A percentile compares a stretch with the other conserved stretches of the same genome.
Conservation (phyloP, 2,797 vertebrate species). For the Vespertilio murinus region DNA sequence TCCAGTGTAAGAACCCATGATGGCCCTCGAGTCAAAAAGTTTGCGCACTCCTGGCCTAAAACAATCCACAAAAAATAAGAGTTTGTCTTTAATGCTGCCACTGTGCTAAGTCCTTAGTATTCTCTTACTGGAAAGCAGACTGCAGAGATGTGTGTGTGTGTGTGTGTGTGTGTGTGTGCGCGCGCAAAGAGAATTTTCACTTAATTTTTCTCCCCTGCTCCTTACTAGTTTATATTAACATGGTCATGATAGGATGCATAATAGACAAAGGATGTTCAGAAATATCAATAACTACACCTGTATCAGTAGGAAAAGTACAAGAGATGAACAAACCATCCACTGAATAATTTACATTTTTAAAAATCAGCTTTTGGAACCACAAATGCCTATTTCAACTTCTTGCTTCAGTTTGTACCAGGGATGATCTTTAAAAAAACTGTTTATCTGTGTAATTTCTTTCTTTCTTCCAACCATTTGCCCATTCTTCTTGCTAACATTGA, state of each 20-base stretch:
- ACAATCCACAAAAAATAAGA: neutral
- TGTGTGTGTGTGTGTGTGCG: neutral
- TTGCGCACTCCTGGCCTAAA: too few relatives aligned
- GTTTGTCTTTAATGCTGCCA: neutral
- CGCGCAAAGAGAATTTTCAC: neutral
- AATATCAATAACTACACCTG: neutral
- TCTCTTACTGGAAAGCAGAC: neutral
- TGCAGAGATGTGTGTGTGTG: neutral
- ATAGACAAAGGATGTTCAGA: neutral
- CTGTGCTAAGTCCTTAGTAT: neutral
- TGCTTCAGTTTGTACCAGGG: neutral
- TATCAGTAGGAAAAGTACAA: neutral
- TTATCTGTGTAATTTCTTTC: neutral
- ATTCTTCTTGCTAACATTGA: conserved; percentile 29
- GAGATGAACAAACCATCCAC: neutral
- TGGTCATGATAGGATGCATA: neutral
- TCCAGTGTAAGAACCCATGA: too few relatives aligned
- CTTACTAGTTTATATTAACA: neutral
- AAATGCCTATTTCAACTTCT: neutral
- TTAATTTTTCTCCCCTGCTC: neutral
- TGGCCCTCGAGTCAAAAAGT: too few relatives aligned
- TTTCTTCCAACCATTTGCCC: conserved; percentile 2
- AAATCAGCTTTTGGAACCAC: neutral
- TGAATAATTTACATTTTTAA: neutral
- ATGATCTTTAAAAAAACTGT: conserved; percentile 27